Base-by-base conservation (phyloP, 2,113 vertebrate genomes). In the Heptranchias perlo region DNA sequence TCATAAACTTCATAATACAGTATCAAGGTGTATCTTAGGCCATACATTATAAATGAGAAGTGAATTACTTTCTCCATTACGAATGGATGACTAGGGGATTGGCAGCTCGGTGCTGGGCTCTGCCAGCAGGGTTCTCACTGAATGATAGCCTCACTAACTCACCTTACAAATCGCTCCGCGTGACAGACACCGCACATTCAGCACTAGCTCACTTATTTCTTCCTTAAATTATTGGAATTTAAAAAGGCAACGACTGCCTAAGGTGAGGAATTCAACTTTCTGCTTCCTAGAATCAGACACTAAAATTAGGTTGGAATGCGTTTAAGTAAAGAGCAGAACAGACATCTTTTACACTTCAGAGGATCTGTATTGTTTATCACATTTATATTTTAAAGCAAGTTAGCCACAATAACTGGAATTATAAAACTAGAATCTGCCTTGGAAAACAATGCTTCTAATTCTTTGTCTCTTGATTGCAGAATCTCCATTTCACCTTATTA, bases 41-140 rank as follows among this genome's bases (percentile, higher is more conserved):
- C 96, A 98, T 98, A 97, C 97, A 98, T 97, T 97, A 98, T 98
- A 96, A 97, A 97, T 97, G 97, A 97, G 97, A 97, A 96, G 89
- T 97, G 97, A 96, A 97, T 96, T 97, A 96, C 97, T 97, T 96
- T 96, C 96, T 96, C 96, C 97, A 97, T 97, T 97, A 97, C 96
- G 97, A 97, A 97, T 97, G 97, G 97, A 97, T 97, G 96, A 97
- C 96, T 97, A 97, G 97, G 96, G 97, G 96, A 96, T 96, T 96
- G 96, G 97, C 97, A 97, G 97, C 97, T 97, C 97, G 96, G 97
- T 96, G 97, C 97, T 97, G 96, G 96, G 96, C 28, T 97, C 96
- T 96, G 86, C 65, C 76, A 96, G 96, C 96, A 96, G 96, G 96
- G 89, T 96, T 96, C 86, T 82, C 69, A 96, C 96, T 84, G 96